A percentile compares a stretch with the other conserved stretches of the same genome.
phyloP scores from a whole-genome alignment of 2,888 invertebrate genomes.

The Busseola fusca region DNA sequence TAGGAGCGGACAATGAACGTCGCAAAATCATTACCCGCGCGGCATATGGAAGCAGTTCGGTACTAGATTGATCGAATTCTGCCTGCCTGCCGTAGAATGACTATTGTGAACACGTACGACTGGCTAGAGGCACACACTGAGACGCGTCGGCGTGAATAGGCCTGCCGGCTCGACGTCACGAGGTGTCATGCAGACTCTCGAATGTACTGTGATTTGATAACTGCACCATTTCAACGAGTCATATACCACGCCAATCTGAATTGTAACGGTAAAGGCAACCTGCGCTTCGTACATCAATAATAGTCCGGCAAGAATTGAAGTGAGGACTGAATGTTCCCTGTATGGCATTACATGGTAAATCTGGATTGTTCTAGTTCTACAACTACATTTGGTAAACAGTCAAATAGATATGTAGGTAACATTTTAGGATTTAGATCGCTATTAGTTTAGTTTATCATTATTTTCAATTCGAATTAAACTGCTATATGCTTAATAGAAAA shows the following conservation, averaged over 20 bases:
- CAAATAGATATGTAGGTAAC: not conserved
- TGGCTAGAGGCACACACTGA: slow-evolving; percentile 58
- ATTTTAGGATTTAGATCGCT: no score
- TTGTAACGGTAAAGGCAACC: slow-evolving; percentile 38
- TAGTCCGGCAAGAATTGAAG: not conserved
- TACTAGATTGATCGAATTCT: slow-evolving; percentile 80
- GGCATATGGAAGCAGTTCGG: slow-evolving; percentile 61
- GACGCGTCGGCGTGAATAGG: slow-evolving; percentile 79
- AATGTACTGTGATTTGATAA: slow-evolving; percentile 76
- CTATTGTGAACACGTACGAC: slow-evolving; percentile 80
- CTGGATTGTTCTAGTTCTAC: not conserved
- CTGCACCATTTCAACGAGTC: slow-evolving; percentile 69
- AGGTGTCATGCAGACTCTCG: slow-evolving; percentile 71
- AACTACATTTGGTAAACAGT: not conserved
- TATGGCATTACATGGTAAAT: not conserved
- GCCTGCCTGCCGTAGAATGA: slow-evolving; percentile 69
- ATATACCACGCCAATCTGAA: slow-evolving; percentile 50
- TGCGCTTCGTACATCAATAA: slow-evolving; percentile 13
- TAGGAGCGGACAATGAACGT: slow-evolving; percentile 63
- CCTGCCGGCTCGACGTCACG: slow-evolving; percentile 66
- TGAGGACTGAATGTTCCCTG: not conserved
- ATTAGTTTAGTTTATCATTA: not conserved
- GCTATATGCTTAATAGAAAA: not conserved
- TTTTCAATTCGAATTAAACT: not conserved
- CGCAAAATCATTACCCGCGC: slow-evolving; percentile 65